phyloP scores from a whole-genome alignment of 1,140 invertebrate species.

The Penaeus chinensis region DNA sequence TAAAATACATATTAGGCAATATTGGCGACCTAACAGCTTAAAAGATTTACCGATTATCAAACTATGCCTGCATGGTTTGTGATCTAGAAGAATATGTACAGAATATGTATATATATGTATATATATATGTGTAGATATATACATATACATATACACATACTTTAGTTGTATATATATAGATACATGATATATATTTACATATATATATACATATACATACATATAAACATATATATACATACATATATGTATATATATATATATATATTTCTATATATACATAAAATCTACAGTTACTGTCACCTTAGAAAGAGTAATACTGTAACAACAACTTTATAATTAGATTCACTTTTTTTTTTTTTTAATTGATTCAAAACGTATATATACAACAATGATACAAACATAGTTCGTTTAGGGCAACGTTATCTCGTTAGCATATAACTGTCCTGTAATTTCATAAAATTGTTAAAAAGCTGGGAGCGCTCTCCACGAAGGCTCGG shows the following conservation, averaged over 20 bases:
- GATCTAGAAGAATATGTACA: neutral
- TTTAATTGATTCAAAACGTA: no score
- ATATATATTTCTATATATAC: neutral
- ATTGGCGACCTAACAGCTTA: neutral
- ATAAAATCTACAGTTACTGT: neutral
- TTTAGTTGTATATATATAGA: conserved; percentile 20
- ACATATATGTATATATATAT: conserved; percentile 16
- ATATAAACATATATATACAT: neutral
- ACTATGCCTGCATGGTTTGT: neutral
- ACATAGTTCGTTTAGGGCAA: no score
- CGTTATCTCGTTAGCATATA: no score
- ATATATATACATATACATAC: no score
- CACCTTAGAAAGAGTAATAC: no score
- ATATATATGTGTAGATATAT: conserved; percentile 46
- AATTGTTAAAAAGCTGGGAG: no score
- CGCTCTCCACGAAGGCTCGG: no score
- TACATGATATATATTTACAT: neutral
- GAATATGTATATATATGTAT: conserved; percentile 33
- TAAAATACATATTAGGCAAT: no score
- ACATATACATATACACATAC: conserved; percentile 32
- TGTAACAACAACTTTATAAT: no score
- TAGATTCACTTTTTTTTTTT: no score
- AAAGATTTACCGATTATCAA: neutral
- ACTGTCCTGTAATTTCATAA: no score
- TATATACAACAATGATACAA: no score